These are phyloP conservation scores for Polietes domitor DNA, from an alignment of 2,888 invertebrate genomes.

Conservation along the genomic window DNA sequence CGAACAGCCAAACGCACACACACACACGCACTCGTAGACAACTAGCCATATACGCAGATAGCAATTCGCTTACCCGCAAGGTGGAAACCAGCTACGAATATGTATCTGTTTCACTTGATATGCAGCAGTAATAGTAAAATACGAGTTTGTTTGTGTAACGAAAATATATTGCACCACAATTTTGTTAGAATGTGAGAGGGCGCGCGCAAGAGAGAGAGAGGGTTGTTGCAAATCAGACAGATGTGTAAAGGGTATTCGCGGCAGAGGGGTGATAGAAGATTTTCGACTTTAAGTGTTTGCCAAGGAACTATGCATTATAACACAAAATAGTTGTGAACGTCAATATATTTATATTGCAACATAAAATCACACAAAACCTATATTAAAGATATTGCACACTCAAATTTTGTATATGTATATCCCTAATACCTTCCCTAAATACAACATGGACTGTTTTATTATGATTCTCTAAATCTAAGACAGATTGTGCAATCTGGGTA, in stretches of 20 bases:
- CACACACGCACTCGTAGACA: background rate
- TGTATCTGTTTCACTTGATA: constrained; percentile 32
- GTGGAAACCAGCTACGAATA: background rate
- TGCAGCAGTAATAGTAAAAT: constrained; percentile 45
- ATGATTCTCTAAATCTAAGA: too few relatives aligned
- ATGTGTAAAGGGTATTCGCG: background rate
- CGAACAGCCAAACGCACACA: background rate
- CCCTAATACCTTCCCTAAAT: too few relatives aligned
- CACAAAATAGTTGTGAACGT: too few relatives aligned
- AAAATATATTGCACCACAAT: constrained; percentile 40
- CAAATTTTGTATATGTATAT: too few relatives aligned
- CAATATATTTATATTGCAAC: too few relatives aligned
- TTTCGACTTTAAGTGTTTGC: too few relatives aligned
- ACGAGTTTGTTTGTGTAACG: constrained; percentile 26
- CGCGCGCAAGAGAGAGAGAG: background rate
- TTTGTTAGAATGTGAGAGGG: constrained; percentile 17
- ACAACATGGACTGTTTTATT: too few relatives aligned
- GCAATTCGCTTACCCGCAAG: background rate
- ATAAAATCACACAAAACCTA: too few relatives aligned
- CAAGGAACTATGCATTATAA: too few relatives aligned
- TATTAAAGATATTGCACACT: too few relatives aligned
- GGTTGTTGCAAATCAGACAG: constrained; percentile 17
- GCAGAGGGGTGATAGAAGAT: background rate
- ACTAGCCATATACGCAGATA: background rate
- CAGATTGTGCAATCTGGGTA: too few relatives aligned